Evolutionary conservation across 2,113 vertebrate genomes (phyloP).

Genomic region (Bothrops jararaca): DNA sequence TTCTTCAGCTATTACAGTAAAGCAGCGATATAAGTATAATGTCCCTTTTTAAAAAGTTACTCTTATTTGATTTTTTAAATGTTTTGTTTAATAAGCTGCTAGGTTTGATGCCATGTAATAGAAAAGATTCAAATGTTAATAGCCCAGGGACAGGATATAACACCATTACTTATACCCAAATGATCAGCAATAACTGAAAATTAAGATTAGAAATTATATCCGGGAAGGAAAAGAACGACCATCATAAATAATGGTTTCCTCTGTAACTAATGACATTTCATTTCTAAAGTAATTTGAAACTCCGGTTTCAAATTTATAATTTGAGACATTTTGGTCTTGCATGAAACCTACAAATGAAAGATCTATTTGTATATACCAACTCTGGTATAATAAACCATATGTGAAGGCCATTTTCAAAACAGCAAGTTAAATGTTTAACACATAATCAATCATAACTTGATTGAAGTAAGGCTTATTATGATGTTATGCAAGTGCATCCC

Average conservation of each 20-base stretch:
- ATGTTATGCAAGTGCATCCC: neutral
- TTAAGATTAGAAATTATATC: conserved; percentile 35
- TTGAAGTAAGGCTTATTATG: too few species aligned
- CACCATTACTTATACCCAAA: conserved; percentile 25
- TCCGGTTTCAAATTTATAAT: neutral
- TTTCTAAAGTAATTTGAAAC: neutral
- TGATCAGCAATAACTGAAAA: conserved; percentile 36
- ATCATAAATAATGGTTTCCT: conserved; percentile 20
- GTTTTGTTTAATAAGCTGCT: neutral
- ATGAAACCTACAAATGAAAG: neutral
- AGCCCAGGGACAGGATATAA: conserved; percentile 26
- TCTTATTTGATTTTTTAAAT: neutral
- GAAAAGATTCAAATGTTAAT: neutral
- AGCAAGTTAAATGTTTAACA: neutral
- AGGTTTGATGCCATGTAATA: neutral
- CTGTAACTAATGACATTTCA: neutral
- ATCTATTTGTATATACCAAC: neutral
- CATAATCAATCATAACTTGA: neutral
- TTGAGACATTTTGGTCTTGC: neutral
- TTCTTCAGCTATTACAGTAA: neutral
- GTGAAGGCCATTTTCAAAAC: neutral
- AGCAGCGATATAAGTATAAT: neutral
- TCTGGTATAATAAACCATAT: neutral
- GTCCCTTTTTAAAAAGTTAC: neutral
- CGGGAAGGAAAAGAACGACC: neutral